Evolutionary conservation across 1,140 invertebrate genomes (phyloP), one percentile per base, ranked within the genome.

Genomic region (Dendrolimus kikuchii): DNA sequence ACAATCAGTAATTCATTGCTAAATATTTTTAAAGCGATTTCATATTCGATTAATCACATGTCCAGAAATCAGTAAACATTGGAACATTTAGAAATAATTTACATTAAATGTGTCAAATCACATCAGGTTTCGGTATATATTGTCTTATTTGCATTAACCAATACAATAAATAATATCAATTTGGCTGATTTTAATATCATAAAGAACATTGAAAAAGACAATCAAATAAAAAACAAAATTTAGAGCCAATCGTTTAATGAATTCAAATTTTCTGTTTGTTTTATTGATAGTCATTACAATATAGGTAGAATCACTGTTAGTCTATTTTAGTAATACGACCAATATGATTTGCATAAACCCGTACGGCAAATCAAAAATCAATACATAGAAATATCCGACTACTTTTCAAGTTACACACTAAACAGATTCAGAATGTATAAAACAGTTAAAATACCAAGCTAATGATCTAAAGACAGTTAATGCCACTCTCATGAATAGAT

Each of bases 401-500:
- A 76, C 75, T 76, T 66, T 61, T 77, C 42, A 43, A n/a, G 8
- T 43, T 43, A 5, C 5, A 43, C 77, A 68, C 65, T 56, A 57
- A 54, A 59, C 50, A 48, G 49, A 62, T 63, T 59, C 53, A 68
- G 57, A 66, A 64, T 61, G 62, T 70, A 71, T 71, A 64, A 64
- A 68, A 70, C 53, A 63, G 60, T 65, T 69, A 65, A 70, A 70
- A 68, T 71, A 66, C 62, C 57, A 59, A 62, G 50, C 55, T 63
- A 68, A 71, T 54, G 65, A 74, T 63, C 54, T 69, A 59, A 59
- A 68, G 70, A 75, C 64, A 68, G 69, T 68, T 70, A 71, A 70
- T 56, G 65, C 52, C 66, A 63, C 71, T 71, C 64, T 78, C 78
- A 81, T 79, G 78, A 81, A 81, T 84, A 81, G 65, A 64, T 78